Base-by-base conservation (phyloP, 2,888 invertebrate genomes). In the Cephus sareptanus region DNA sequence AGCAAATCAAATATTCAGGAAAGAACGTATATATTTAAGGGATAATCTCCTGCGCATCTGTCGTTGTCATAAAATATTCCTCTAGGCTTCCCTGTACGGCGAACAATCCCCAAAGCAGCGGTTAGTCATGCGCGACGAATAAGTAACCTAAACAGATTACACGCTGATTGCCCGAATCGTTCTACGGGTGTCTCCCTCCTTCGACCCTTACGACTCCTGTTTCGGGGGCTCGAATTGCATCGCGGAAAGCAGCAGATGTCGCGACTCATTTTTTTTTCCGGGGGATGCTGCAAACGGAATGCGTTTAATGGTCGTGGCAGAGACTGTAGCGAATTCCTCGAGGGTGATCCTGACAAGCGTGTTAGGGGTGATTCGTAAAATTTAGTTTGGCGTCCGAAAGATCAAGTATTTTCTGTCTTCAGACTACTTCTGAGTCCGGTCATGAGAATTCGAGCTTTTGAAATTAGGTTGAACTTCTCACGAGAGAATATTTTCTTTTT, bases 101-200 rank as follows among this genome's bases (percentile, higher is more conserved):
- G 15, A 15, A 40, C 40, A 40, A 40, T 69, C 68, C 79, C 74
- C 40, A 75, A 82, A 82, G 79, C 80, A 82, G 87, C 83, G 88
- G 88, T 89, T 89, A 88, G 89, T 90, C 88, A 86, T 86, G 86
- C 85, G 87, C 84, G 85, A 85, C 86, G 85, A 90, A 89, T 87
- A 83, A 85, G 86, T 83, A 88, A 87, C 84, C 87, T 90, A 89
- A 89, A 90, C 87, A 87, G 89, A 90, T 90, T 90, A 90, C 85
- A 83, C 83, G 88, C 86, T 87, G 89, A 90, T 90, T 88, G 87
- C 85, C 82, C 75, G 56, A 75, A 76, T 77, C 74, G 77, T 75
- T 73, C 73, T 40, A 40, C 40, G 40, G 40, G 40, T 40, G 40
- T 15, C 40, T 40, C 40, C 40, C 15, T 40, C 70, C 35, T 78